These are phyloP conservation scores for Drosophila varians DNA, from an alignment of 1,140 invertebrate species.

Conservation along the genomic window DNA sequence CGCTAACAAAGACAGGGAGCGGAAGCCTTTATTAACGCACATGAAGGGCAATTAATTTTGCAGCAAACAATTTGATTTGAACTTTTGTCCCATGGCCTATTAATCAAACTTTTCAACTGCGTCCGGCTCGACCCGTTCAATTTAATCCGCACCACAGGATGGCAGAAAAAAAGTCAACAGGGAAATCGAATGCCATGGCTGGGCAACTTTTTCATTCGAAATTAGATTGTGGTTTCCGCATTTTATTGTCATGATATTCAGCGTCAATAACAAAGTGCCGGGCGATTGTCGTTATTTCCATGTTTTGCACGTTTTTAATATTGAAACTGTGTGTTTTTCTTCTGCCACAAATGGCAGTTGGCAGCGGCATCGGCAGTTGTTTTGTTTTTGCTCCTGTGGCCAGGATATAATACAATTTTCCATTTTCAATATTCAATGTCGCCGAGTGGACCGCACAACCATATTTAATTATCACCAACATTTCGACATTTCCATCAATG, in stretches of 20 bases:
- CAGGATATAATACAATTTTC: constrained; percentile 36
- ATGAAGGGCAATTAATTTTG: constrained; percentile 41
- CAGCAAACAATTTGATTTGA: constrained; percentile 25
- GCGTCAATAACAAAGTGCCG: constrained; percentile 38
- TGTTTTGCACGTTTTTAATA: constrained; percentile 42
- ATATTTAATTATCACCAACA: constrained; percentile 37
- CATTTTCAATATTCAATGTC: constrained; percentile 20
- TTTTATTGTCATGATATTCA: constrained; percentile 36
- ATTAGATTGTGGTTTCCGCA: constrained; percentile 29
- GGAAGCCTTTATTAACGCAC: constrained; percentile 24
- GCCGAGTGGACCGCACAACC: constrained; percentile 5
- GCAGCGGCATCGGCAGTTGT: no score
- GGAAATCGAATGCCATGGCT: constrained; percentile 20
- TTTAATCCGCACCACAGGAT: neutral
- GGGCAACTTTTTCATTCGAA: constrained; percentile 4
- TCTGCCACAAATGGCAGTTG: neutral
- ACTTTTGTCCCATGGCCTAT: constrained; percentile 31
- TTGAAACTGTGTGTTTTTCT: constrained; percentile 19
- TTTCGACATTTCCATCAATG: constrained; percentile 31
- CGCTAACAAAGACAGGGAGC: neutral
- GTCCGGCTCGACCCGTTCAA: constrained; percentile 5
- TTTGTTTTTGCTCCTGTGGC: constrained; percentile 29
- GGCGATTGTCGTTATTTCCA: constrained; percentile 13
- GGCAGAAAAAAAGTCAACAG: constrained; percentile 11
- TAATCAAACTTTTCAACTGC: constrained; percentile 32